Evolutionary conservation across 2,888 invertebrate species (phyloP).

Genomic region (Metopia argyrocephala): DNA sequence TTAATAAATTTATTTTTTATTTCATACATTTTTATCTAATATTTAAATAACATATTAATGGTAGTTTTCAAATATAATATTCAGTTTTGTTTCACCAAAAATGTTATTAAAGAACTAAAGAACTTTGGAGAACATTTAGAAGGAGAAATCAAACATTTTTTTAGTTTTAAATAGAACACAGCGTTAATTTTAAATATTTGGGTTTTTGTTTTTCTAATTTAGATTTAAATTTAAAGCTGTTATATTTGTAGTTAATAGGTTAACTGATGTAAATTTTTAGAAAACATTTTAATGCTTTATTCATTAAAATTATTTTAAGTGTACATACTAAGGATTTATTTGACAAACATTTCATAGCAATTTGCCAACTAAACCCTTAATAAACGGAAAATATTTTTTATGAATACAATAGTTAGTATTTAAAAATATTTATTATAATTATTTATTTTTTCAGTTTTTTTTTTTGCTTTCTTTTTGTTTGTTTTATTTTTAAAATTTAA

Average conservation of each 20-base stretch:
- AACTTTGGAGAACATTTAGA: not conserved
- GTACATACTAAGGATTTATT: too few species aligned
- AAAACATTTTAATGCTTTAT: not conserved
- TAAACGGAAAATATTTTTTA: too few species aligned
- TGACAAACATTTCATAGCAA: too few species aligned
- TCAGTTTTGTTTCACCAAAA: constrained; percentile 15
- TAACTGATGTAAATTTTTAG: constrained; percentile 13
- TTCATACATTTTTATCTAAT: constrained; percentile 26
- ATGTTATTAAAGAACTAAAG: constrained; percentile 1
- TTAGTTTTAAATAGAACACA: not conserved
- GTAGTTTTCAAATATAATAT: constrained; percentile 11
- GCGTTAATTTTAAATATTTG: not conserved
- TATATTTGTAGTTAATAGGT: not conserved
- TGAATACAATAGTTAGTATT: too few species aligned
- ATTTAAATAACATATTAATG: constrained; percentile 36
- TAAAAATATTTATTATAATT: constrained; percentile 6
- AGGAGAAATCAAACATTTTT: not conserved
- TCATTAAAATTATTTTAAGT: too few species aligned
- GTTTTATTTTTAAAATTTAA: too few species aligned
- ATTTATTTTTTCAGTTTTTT: constrained; percentile 11
- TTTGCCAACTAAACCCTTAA: too few species aligned
- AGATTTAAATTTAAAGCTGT: constrained; percentile 15
- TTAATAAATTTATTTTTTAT: constrained; percentile 8
- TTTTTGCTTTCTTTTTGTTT: too few species aligned
- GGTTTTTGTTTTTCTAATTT: not conserved